These are phyloP conservation scores for Dissostichus mawsoni DNA, from an alignment of 2,113 vertebrate genomes.

Conservation along the genomic window DNA sequence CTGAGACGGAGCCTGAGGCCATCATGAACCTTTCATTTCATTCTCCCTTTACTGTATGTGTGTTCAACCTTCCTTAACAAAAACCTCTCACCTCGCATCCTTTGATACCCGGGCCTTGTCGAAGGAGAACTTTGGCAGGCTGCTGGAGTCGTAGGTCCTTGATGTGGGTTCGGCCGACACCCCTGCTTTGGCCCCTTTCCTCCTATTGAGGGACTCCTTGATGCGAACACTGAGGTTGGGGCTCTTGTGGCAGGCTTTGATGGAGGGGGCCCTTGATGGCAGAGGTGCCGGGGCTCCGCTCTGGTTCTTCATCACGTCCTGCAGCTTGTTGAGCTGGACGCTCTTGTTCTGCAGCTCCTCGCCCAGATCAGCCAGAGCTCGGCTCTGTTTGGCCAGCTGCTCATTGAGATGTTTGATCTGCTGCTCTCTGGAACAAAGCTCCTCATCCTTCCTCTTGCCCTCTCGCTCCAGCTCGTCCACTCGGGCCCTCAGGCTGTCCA, in stretches of 20 bases:
- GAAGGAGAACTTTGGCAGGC: slow-evolving; percentile 88
- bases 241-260: slow-evolving; percentile 71
- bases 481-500: slow-evolving; percentile 81
- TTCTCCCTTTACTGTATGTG: background rate
- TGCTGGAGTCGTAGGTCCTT: slow-evolving; percentile 85
- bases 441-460: slow-evolving; percentile 86
- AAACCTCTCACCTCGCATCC: slow-evolving; percentile 87
- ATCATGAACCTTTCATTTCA: background rate
- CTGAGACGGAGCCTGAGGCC: background rate
- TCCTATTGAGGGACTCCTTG: slow-evolving; percentile 81
- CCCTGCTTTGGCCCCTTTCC: slow-evolving; percentile 93
- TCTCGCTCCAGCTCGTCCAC: slow-evolving; percentile 89
- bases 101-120: slow-evolving; percentile 91
- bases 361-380: slow-evolving; percentile 86
- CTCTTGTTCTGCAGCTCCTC: slow-evolving; percentile 90
- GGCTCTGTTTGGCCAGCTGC: slow-evolving; percentile 85
- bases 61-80: background rate
- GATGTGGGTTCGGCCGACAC: slow-evolving; percentile 94
- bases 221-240: slow-evolving; percentile 77
- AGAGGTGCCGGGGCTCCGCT: background rate
- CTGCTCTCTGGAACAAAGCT: slow-evolving; percentile 83
- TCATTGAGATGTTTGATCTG: slow-evolving; percentile 86
- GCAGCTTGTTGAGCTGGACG: slow-evolving; percentile 89
- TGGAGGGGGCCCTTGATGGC: slow-evolving; percentile 51
- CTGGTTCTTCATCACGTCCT: slow-evolving; percentile 86